Evolutionary conservation across 2,113 vertebrate genomes (phyloP), one percentile per base, ranked within the genome.

Genomic region (Gallinago paraguaiae): DNA sequence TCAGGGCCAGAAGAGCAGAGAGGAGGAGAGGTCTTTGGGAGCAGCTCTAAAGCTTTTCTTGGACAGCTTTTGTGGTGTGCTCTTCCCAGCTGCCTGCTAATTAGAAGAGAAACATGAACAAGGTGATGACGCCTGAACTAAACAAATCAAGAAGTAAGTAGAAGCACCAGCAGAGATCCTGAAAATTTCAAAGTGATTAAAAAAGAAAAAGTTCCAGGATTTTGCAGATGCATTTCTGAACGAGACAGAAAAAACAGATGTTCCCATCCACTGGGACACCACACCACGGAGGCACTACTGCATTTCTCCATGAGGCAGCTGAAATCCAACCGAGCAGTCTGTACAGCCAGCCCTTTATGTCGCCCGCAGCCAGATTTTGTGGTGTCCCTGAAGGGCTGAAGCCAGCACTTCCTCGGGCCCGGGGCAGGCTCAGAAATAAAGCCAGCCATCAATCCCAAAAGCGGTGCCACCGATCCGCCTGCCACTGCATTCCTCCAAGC

Each of bases 81-180:
- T 70, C 39, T 78, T 86, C 75, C 48, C 67, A 86, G 43, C 24
- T 82, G 59, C 24, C 50, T 39, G 39, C 13, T 76, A 92, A 56
- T 81, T 74, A 88, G 22, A 86, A 90, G 16, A 83, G 76, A 80
- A 93, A 75, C 6, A 30, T 5, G 15, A 75, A 41, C 53, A 64
- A 86, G 61, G 45, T 60, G 86, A 82, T 6, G 35, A 71, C 0
- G 1, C 20, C 72, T 28, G 18, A 84, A 76, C 33, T 53, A 81
- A 90, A 84, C 30, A 88, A 90, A 82, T n/a, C 35, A 92, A 82
- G 69, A 81, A 61, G 9, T 13, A 45, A 79, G n/a, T 68, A 79
- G 39, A 50, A 82, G 69, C 13, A 85, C 2, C 28, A 67, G 46
- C 31, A 80, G 41, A 77, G 67, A 86, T 56, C 3, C 59, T 74